Percentiles rank a stretch among this genome's conserved stretches.
Conservation (phyloP, 2,797 vertebrate species). For the Xenopus petersii region DNA sequence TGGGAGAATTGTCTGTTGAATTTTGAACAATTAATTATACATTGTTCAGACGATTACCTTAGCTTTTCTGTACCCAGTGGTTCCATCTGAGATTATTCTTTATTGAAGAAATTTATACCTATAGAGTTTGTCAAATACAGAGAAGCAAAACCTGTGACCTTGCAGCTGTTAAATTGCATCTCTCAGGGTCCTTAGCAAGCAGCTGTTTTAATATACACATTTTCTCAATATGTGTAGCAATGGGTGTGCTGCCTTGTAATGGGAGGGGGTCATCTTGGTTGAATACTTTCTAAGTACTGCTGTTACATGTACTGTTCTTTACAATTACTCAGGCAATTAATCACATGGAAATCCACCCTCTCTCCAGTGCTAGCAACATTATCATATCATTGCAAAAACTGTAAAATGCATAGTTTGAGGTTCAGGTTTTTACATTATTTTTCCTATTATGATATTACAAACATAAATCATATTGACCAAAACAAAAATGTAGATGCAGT, state of each 20-base stretch:
- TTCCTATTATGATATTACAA: conserved; percentile 18
- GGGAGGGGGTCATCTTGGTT: not conserved
- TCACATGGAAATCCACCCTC: conserved; percentile 6
- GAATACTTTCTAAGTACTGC: not conserved
- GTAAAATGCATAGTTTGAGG: conserved; percentile 16
- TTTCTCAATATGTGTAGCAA: not conserved
- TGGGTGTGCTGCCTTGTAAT: not conserved
- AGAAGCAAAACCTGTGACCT: too few relatives aligned
- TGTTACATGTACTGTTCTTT: conserved; percentile 9
- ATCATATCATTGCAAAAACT: not conserved
- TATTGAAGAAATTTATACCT: too few relatives aligned
- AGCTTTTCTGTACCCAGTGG: too few relatives aligned
- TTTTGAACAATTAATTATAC: too few relatives aligned
- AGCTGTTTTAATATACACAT: not conserved
- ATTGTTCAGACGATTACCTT: too few relatives aligned
- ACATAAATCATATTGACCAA: conserved; percentile 35
- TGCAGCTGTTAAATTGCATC: too few relatives aligned
- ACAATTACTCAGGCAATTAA: conserved; percentile 1
- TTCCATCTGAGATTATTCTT: too few relatives aligned
- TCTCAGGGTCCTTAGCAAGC: too few relatives aligned
- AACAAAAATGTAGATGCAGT: conserved; percentile 37
- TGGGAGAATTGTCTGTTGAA: too few relatives aligned
- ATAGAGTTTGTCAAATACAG: too few relatives aligned
- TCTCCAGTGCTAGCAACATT: not conserved
- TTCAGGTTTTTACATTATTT: conserved; percentile 19